Evolutionary conservation across 2,113 vertebrate species (phyloP), one percentile per base, ranked within the genome.

Genomic region (Pipra filicauda): DNA sequence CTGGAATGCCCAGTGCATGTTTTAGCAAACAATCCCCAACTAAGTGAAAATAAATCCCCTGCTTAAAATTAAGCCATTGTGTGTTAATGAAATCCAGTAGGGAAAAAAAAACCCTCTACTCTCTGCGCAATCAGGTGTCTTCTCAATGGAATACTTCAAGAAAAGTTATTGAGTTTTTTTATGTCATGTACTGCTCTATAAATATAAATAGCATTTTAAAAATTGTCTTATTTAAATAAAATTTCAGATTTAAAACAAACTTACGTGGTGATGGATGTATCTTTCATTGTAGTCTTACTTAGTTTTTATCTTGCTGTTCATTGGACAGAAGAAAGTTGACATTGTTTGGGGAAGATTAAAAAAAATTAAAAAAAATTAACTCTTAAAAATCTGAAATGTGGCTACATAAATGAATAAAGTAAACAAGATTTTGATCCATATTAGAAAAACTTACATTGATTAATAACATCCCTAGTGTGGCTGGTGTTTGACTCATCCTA

Each of bases 1-100:
- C 14, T 59, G 85, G 59, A 73, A 85, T 64, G 21, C 4, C 14
- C 19, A 52, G n/a, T 0, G 30, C 66, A 76, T 66, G 30, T 48
- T 95, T 89, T 77, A 89, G 51, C 27, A 91, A 95, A 61, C 85
- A 93, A 96, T 89, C 43, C 43, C 43, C 46, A 73, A 39, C 30
- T 85, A 96, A 96, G 43, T 90, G 78, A 83, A 95, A 94, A 88
- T 88, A 95, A 93, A 96, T 91, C 67, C 28, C 19, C 13, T 67
- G 13, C 43, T 94, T 91, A 91, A 91, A 90, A 67, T 79, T 79
- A 94, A 96, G 62, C 58, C 35, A 41, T 76, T 79, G 7, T 57
- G 10, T 65, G 37, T 49, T 79, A 89, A 95, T 18, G 10, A 85
- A 89, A 84, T 65, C 21, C 39, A 85, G 23, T 3, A 13, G 11